Conservation (phyloP, 1,140 invertebrate genomes). For the Pygmarrhopalites habei region DNA sequence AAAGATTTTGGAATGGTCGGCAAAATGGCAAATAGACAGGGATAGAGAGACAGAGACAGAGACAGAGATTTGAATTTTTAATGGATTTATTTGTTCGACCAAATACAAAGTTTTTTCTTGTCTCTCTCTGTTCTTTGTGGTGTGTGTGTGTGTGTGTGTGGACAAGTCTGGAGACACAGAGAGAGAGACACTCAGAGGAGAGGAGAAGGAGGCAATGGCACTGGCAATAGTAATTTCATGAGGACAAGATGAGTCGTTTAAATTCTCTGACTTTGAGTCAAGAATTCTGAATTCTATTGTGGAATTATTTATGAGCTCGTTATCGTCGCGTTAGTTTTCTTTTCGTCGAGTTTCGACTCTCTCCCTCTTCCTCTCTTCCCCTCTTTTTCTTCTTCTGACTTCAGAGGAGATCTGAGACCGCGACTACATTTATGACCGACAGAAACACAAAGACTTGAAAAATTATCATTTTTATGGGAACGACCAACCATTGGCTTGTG, state of each 20-base stretch:
- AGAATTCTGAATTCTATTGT: constrained; percentile 12
- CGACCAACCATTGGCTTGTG: too few species aligned
- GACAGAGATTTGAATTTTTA: background rate
- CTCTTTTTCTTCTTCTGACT: too few species aligned
- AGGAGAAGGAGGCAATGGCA: too few species aligned
- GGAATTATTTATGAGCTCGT: constrained; percentile 11
- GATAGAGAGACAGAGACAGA: background rate
- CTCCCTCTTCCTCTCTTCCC: background rate
- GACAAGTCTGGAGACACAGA: too few species aligned
- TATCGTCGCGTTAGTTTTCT: constrained; percentile 5
- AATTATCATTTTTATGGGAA: constrained; percentile 19
- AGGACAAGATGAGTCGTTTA: constrained; percentile 13
- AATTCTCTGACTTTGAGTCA: constrained; percentile 6
- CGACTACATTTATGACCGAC: constrained; percentile 22
- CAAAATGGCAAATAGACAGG: too few species aligned
- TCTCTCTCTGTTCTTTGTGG: too few species aligned
- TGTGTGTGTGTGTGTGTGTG: too few species aligned
- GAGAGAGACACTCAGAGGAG: too few species aligned
- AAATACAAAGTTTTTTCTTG: too few species aligned
- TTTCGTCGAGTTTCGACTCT: background rate
- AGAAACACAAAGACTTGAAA: constrained; percentile 20
- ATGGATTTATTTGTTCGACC: background rate
- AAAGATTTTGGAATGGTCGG: too few species aligned
- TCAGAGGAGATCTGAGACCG: background rate
- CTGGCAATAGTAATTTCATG: background rate